Conservation (phyloP, 2,888 invertebrate species). For the Aplocera efformata region DNA sequence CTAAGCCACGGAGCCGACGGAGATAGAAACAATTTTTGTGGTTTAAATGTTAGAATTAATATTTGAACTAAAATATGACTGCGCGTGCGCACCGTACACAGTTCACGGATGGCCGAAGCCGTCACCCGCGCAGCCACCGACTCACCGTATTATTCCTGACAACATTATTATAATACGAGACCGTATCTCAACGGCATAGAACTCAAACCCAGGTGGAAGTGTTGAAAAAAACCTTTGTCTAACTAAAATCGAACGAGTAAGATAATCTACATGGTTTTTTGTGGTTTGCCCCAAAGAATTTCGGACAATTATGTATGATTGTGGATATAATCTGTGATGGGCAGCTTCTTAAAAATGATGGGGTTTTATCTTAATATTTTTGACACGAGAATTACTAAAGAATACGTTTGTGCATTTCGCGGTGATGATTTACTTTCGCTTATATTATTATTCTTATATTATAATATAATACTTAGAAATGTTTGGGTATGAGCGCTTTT, state of each 20-base stretch:
- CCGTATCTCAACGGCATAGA: conserved; percentile 23
- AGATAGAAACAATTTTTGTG: too few relatives aligned
- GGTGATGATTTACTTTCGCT: not conserved
- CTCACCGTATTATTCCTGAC: conserved; percentile 49
- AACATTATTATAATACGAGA: conserved; percentile 27
- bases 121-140: conserved; percentile 53
- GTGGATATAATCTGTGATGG: conserved; percentile 36
- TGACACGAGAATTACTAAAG: not conserved
- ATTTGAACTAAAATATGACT: conserved; percentile 18
- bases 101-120: conserved; percentile 63
- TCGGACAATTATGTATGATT: conserved; percentile 63
- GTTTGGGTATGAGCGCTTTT: too few relatives aligned
- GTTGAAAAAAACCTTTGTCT: conserved; percentile 22
- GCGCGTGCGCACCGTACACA: conserved; percentile 54
- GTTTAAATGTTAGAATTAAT: too few relatives aligned
- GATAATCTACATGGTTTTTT: conserved; percentile 61
- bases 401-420: not conserved
- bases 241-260: conserved; percentile 50
- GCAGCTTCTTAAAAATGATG: conserved; percentile 21
- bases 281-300: conserved; percentile 56
- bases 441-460: too few relatives aligned
- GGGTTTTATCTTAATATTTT: conserved; percentile 20
- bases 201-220: conserved; percentile 18
- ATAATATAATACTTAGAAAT: too few relatives aligned
- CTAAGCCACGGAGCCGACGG: too few relatives aligned